Conservation (phyloP, 2,888 invertebrate species). For the Odontothrips loti region DNA sequence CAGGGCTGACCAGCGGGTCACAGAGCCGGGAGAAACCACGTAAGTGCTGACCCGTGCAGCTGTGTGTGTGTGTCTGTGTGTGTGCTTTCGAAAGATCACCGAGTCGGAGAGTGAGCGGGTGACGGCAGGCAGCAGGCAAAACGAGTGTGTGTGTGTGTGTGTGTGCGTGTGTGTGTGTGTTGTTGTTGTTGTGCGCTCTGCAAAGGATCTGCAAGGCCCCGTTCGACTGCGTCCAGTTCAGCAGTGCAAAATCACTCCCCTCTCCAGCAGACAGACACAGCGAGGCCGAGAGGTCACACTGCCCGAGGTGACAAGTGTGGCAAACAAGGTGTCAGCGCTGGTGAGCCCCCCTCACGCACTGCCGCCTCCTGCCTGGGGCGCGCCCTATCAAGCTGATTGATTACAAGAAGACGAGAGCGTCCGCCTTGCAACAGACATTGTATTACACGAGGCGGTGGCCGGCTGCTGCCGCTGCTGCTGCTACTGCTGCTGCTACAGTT, state of each 20-base stretch:
- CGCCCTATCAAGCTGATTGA: too few relatives aligned
- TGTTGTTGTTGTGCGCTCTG: not conserved
- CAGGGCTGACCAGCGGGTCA: conserved; percentile 9
- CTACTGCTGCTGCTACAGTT: too few relatives aligned
- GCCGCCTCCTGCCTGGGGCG: too few relatives aligned
- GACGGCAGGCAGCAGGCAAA: not conserved
- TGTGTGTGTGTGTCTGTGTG: not conserved
- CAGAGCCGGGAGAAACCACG: not conserved
- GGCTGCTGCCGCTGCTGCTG: too few relatives aligned
- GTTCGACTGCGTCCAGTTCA: not conserved
- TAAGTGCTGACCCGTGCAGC: not conserved
- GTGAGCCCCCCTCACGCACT: too few relatives aligned
- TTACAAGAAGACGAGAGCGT: too few relatives aligned
- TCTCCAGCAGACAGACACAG: not conserved
- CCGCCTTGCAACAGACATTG: too few relatives aligned
- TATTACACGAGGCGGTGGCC: too few relatives aligned
- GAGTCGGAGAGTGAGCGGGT: not conserved
- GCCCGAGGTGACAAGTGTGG: too few relatives aligned
- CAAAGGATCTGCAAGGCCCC: conserved; percentile 8
- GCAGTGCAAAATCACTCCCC: not conserved
- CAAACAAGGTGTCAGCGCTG: too few relatives aligned
- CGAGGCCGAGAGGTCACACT: not conserved
- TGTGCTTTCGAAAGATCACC: conserved; percentile 1
- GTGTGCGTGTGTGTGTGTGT: not conserved
- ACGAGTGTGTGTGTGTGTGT: not conserved